phyloP scores from a whole-genome alignment of 2,888 invertebrate genomes.

The Archips xylosteana region DNA sequence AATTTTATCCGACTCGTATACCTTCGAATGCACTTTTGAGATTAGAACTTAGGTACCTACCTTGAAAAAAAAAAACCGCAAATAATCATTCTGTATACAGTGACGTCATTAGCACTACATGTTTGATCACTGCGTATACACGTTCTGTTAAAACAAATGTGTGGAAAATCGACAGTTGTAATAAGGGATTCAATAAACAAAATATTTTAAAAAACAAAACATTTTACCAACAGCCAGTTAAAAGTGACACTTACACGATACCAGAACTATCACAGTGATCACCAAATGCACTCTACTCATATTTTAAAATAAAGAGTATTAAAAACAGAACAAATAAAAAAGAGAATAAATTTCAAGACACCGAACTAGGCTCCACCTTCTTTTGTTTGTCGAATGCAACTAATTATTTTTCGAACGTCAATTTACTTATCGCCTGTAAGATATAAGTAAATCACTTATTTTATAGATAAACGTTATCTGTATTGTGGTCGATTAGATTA shows the following conservation, averaged over 20 bases:
- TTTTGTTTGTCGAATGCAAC: slow-evolving; percentile 36
- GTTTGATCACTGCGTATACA: too few relatives aligned
- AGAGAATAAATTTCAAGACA: not conserved
- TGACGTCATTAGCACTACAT: too few relatives aligned
- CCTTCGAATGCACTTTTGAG: too few relatives aligned
- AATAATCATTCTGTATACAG: too few relatives aligned
- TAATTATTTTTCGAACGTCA: slow-evolving; percentile 25
- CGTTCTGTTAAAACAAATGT: too few relatives aligned
- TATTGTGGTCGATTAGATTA: slow-evolving; percentile 38
- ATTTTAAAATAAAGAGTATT: slow-evolving; percentile 30
- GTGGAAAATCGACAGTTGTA: too few relatives aligned
- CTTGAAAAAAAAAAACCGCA: too few relatives aligned
- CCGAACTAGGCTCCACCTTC: slow-evolving; percentile 6
- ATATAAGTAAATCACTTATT: slow-evolving; percentile 30
- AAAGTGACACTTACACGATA: slow-evolving; percentile 46
- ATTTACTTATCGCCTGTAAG: slow-evolving; percentile 23
- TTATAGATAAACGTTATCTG: slow-evolving; percentile 22
- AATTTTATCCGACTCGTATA: too few relatives aligned
- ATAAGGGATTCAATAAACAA: too few relatives aligned
- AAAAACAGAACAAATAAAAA: slow-evolving; percentile 8
- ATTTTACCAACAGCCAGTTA: too few relatives aligned
- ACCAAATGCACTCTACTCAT: slow-evolving; percentile 44
- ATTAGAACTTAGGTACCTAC: too few relatives aligned
- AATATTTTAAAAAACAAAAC: too few relatives aligned
- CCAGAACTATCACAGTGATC: slow-evolving; percentile 36